phyloP scores from a whole-genome alignment of 2,888 invertebrate genomes.

The Apotomis turbidana region DNA sequence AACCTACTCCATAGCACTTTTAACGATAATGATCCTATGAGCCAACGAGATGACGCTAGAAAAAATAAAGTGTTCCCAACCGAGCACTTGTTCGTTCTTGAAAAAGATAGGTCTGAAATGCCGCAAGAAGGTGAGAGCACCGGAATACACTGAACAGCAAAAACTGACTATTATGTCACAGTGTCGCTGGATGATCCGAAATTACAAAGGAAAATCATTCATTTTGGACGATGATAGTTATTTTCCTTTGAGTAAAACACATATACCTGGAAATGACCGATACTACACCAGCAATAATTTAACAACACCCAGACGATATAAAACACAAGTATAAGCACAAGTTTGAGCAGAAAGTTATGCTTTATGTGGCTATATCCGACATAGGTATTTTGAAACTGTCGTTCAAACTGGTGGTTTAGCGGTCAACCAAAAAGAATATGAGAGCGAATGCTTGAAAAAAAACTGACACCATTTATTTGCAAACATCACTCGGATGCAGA shows the following conservation, averaged over 20 bases:
- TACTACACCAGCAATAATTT: background rate
- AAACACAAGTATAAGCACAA: slow-evolving; percentile 6
- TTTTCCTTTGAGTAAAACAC: slow-evolving; percentile 6
- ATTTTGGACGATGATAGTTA: slow-evolving; percentile 5
- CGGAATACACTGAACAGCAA: background rate
- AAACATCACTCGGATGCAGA: background rate
- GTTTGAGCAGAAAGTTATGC: slow-evolving; percentile 4
- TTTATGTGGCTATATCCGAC: slow-evolving; percentile 1
- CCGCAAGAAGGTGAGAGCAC: slow-evolving; percentile 6
- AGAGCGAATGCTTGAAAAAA: slow-evolving; percentile 4
- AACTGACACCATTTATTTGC: slow-evolving; percentile 8
- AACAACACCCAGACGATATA: background rate
- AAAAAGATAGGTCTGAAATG: slow-evolving; percentile 2
- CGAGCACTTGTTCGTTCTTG: background rate
- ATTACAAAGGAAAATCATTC: background rate
- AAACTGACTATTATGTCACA: background rate
- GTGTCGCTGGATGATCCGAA: slow-evolving; percentile 7
- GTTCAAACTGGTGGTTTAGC: slow-evolving; percentile 10
- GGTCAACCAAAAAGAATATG: background rate
- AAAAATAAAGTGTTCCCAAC: background rate
- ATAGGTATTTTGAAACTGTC: slow-evolving; percentile 8
- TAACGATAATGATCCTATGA: background rate
- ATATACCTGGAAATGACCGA: background rate
- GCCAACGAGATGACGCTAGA: slow-evolving; percentile 1
- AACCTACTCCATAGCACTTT: background rate